These are phyloP conservation scores for Steromphala cineraria DNA, from an alignment of 2,888 invertebrate genomes.

Conservation along the genomic window DNA sequence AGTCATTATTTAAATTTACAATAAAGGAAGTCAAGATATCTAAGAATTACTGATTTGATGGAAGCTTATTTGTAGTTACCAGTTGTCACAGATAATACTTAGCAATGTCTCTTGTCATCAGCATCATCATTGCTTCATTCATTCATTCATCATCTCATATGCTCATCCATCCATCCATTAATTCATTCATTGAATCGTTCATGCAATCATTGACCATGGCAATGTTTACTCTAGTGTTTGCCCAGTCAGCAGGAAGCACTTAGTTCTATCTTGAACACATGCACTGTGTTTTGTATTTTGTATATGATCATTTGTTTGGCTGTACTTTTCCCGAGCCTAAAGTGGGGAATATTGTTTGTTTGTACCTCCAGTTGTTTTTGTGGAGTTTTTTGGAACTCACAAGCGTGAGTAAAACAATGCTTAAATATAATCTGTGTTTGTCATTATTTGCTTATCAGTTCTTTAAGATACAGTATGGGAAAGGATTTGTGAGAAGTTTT, in stretches of 20 bases:
- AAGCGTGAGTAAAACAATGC: not conserved
- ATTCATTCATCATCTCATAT: too few relatives aligned
- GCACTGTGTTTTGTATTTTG: slow-evolving; percentile 8
- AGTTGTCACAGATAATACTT: too few relatives aligned
- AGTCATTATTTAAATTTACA: too few relatives aligned
- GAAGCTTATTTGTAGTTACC: too few relatives aligned
- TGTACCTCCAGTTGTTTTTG: slow-evolving; percentile 5
- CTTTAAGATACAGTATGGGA: too few relatives aligned
- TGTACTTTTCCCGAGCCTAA: not conserved
- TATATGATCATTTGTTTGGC: slow-evolving; percentile 2
- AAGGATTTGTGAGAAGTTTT: too few relatives aligned
- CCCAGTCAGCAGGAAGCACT: not conserved
- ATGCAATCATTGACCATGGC: not conserved
- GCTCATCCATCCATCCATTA: too few relatives aligned
- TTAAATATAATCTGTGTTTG: not conserved
- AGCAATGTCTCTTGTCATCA: too few relatives aligned
- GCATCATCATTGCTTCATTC: too few relatives aligned
- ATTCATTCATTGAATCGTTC: too few relatives aligned
- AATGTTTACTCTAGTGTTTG: not conserved
- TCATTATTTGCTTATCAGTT: not conserved
- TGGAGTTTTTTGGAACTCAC: not conserved
- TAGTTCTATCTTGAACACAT: not conserved
- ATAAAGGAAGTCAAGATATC: too few relatives aligned
- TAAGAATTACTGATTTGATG: too few relatives aligned
- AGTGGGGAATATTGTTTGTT: slow-evolving; percentile 1